Percentiles rank a stretch among this genome's conserved stretches.
phyloP scores from a whole-genome alignment of 2,888 invertebrate species.

The Parnassius orleans region DNA sequence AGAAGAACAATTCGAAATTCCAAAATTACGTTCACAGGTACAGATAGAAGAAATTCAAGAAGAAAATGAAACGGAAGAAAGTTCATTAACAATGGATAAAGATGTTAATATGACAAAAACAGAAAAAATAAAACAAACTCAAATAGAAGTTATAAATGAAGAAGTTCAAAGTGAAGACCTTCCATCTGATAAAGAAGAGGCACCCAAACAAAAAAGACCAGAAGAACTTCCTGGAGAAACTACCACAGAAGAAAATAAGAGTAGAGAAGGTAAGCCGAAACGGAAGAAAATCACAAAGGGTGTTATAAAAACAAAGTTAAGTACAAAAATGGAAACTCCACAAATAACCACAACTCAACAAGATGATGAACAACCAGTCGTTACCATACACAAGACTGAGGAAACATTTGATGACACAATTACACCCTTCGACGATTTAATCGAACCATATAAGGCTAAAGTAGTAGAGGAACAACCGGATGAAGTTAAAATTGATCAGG shows the following conservation, averaged over 20 bases:
- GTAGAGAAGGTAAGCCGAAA: conserved; percentile 42
- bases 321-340: conserved; percentile 44
- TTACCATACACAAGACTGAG: too few species aligned
- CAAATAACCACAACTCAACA: conserved; percentile 1
- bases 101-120: neutral
- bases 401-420: too few species aligned
- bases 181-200: conserved; percentile 28
- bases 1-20: conserved; percentile 46
- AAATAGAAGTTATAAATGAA: conserved; percentile 31
- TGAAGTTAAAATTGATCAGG: conserved; percentile 35
- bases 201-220: conserved; percentile 36
- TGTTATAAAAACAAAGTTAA: conserved; percentile 37
- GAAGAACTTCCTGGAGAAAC: conserved; percentile 42
- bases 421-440: too few species aligned
- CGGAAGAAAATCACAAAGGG: conserved; percentile 31
- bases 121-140: conserved; percentile 30
- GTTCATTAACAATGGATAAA: neutral
- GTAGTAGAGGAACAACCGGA: conserved; percentile 30
- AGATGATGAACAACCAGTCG: too few species aligned
- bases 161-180: conserved; percentile 7
- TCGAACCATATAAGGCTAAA: conserved; percentile 25
- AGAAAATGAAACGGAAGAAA: conserved; percentile 9
- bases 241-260: conserved; percentile 48
- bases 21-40: conserved; percentile 52
- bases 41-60: conserved; percentile 47